These are phyloP conservation scores for Chrysopilus asiliformis DNA, from an alignment of 2,888 invertebrate genomes.

Conservation along the genomic window DNA sequence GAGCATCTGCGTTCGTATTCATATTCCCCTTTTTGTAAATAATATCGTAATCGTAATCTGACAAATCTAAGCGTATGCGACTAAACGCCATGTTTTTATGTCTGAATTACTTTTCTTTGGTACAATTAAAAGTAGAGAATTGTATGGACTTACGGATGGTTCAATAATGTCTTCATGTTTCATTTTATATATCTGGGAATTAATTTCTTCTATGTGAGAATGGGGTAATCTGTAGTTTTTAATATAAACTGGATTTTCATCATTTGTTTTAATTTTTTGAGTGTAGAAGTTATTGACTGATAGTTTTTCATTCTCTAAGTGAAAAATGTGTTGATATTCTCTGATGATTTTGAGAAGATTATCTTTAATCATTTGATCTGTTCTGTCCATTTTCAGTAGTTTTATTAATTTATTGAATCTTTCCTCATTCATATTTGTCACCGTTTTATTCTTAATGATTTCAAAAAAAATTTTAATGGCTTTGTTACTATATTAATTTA, in stretches of 20 bases:
- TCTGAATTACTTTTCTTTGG: slow-evolving; percentile 9
- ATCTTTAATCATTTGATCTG: background rate
- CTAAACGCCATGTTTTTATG: too few species aligned
- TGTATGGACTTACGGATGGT: slow-evolving; percentile 11
- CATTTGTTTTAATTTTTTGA: background rate
- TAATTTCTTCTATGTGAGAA: background rate
- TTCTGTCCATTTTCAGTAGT: too few species aligned
- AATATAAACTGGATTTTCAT: background rate
- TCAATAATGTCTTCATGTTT: slow-evolving; percentile 2
- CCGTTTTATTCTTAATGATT: too few species aligned
- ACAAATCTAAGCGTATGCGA: background rate
- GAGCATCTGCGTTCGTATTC: slow-evolving; percentile 22
- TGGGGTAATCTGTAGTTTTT: background rate
- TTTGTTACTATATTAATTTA: too few species aligned
- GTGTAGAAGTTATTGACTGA: background rate
- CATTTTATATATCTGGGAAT: background rate
- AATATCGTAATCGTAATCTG: slow-evolving; percentile 9
- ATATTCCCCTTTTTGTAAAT: slow-evolving; percentile 9
- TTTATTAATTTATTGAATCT: too few species aligned
- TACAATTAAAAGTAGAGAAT: slow-evolving; percentile 13
- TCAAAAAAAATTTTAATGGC: too few species aligned
- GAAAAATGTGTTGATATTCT: background rate
- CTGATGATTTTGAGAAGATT: background rate
- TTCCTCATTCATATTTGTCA: too few species aligned
- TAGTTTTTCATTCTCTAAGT: background rate